Evolutionary conservation across 2,797 vertebrate genomes (phyloP).

Genomic region (Thaleichthys pacificus): DNA sequence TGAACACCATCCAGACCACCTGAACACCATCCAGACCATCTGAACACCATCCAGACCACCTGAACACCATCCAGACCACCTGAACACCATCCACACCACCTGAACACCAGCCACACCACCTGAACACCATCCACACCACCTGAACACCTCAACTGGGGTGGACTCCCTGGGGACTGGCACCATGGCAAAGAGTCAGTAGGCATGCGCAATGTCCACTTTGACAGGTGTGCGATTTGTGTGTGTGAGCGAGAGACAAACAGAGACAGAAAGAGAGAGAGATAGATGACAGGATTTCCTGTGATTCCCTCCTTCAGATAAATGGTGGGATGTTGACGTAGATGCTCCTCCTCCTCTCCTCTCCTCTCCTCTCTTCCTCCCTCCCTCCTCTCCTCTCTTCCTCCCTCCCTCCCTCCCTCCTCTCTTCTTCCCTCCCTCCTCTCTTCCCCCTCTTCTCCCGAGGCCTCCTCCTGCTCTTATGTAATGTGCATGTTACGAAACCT

Average conservation of each 20-base stretch:
- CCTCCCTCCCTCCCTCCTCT: conserved; percentile 14
- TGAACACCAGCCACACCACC: no score
- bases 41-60: no score
- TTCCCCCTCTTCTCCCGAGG: conserved; percentile 17
- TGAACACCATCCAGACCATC: no score
- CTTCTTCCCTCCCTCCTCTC: background rate
- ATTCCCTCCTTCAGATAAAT: conserved; percentile 46
- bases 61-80: no score
- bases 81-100: no score
- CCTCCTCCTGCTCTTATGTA: conserved; percentile 68
- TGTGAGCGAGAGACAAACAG: background rate
- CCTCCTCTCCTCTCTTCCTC: conserved; percentile 10
- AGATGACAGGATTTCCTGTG: conserved; percentile 42
- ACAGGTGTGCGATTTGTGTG: conserved; percentile 57
- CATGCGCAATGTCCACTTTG: conserved; percentile 47
- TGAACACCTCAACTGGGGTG: no score
- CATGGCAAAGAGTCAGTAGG: background rate
- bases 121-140: no score
- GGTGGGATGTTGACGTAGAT: conserved; percentile 56
- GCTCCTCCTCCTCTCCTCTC: conserved; percentile 14
- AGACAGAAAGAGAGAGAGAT: conserved; percentile 17
- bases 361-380: conserved; percentile 15
- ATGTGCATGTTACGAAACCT: conserved; percentile 71
- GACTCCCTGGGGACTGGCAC: no score
- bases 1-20: no score